Conservation (phyloP, 2,888 invertebrate genomes). For the Fragum fragum region DNA sequence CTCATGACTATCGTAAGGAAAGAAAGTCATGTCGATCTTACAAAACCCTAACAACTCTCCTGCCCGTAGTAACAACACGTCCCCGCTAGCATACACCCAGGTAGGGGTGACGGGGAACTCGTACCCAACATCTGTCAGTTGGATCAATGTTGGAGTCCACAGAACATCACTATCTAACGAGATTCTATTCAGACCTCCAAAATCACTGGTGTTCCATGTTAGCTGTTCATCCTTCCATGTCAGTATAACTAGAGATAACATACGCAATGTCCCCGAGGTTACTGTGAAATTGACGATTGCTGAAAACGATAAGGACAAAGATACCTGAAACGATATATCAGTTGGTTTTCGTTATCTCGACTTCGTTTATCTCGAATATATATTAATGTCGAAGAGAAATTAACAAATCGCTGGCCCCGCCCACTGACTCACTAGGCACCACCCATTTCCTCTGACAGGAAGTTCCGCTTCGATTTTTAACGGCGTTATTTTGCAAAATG, state of each 20-base stretch:
- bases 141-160: conserved; percentile 4
- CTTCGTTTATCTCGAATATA: too few species aligned
- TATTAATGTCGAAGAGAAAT: too few species aligned
- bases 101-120: conserved; percentile 9
- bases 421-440: too few species aligned
- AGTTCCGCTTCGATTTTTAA: too few species aligned
- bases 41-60: conserved; percentile 11
- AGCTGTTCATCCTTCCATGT: conserved; percentile 15
- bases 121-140: conserved; percentile 11
- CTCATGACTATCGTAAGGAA: conserved; percentile 11
- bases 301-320: background rate
- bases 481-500: too few species aligned
- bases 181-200: conserved; percentile 5
- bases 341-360: too few species aligned
- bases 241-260: background rate
- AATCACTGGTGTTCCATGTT: background rate
- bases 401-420: too few species aligned
- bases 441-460: too few species aligned
- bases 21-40: conserved; percentile 8
- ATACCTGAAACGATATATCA: conserved; percentile 1
- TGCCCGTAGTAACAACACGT: conserved; percentile 4
- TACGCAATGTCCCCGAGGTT: conserved; percentile 2
- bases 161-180: conserved; percentile 1
- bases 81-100: conserved; percentile 1
- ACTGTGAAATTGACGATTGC: conserved; percentile 2